Evolutionary conservation across 2,797 vertebrate species (phyloP), one percentile per base, ranked within the genome.

Genomic region (Tenualosa ilisha): DNA sequence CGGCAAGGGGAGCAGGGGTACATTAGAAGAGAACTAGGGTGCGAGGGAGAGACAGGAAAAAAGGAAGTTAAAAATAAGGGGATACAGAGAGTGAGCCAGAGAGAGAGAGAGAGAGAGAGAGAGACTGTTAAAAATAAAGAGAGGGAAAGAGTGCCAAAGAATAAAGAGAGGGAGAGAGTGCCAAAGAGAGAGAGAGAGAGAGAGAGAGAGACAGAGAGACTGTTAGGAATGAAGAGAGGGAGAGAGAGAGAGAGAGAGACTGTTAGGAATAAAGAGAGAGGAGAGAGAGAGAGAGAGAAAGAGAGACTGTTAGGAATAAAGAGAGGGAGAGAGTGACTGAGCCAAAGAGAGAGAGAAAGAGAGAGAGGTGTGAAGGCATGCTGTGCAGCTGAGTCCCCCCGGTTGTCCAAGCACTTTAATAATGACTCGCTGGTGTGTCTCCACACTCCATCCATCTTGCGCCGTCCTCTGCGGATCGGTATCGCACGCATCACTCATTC

Each of bases 401-500:
- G 72, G 72, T 46, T 17, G 37, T 79, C 72, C 17, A 40, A 46
- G 6, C 37, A 17, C 72, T 79, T 72, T 86, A 86, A 90, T 87
- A 85, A 88, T 13, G 37, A 53, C 86, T 88, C 22, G 0, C 51
- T 84, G 40, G 81, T 83, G 40, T 82, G 86, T 88, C 75, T 3
- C 50, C 0, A 50, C 87, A 83, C 79, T 88, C 87, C 89, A 89
- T 92, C 89, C 63, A 56, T 89, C 89, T 87, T 85, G 46, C 31
- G 12, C 11, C 3, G 61, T 68, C 81, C 51, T 75, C 81, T 26
- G 12, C 61, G 86, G 84, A 0, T 82, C 59, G 43, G 86, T 88
- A 90, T 89, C 83, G 31, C 37, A 43, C 72, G 89, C 90, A 88
- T 91, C 90, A 91, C 90, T 50, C 46, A 88, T 91, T 89, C 85